These are phyloP conservation scores for Drosophila busckii DNA, from an alignment of 1,140 invertebrate genomes.

Conservation along the genomic window DNA sequence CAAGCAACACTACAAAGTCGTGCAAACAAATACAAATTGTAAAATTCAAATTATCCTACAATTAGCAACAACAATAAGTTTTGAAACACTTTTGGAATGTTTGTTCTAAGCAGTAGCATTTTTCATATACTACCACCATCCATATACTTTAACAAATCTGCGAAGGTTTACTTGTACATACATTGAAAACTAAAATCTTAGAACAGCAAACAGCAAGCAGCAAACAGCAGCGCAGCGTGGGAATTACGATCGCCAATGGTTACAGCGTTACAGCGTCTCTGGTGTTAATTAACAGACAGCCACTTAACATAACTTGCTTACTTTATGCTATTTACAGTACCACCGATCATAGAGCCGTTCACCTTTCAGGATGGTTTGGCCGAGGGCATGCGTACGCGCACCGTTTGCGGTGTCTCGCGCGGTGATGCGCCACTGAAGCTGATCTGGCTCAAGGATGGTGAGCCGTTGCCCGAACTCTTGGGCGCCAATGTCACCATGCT, in stretches of 20 bases:
- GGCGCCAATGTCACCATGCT: slow-evolving; percentile 85
- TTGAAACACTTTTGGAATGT: slow-evolving; percentile 73
- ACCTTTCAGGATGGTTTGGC: slow-evolving; percentile 89
- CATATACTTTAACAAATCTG: slow-evolving; percentile 70
- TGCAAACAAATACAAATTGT: slow-evolving; percentile 5
- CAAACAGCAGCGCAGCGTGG: slow-evolving; percentile 44
- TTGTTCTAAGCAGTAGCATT: slow-evolving; percentile 37
- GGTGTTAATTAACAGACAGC: slow-evolving; percentile 72
- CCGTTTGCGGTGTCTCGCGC: slow-evolving; percentile 90
- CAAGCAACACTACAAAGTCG: neutral
- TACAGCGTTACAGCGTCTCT: neutral
- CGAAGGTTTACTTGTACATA: slow-evolving; percentile 69
- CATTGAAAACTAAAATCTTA: neutral
- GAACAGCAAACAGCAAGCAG: slow-evolving; percentile 18
- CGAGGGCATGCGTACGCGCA: slow-evolving; percentile 90
- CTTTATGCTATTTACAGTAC: slow-evolving; percentile 86
- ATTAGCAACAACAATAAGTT: too few species aligned
- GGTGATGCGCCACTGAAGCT: slow-evolving; percentile 88
- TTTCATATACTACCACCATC: slow-evolving; percentile 54
- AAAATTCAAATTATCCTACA: slow-evolving; percentile 31
- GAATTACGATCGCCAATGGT: slow-evolving; percentile 13
- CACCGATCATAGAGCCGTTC: slow-evolving; percentile 91
- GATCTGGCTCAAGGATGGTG: slow-evolving; percentile 89
- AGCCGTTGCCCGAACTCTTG: slow-evolving; percentile 82
- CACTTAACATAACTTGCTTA: slow-evolving; percentile 78